phyloP scores from a whole-genome alignment of 2,888 invertebrate genomes.

The Phengaris arion region DNA sequence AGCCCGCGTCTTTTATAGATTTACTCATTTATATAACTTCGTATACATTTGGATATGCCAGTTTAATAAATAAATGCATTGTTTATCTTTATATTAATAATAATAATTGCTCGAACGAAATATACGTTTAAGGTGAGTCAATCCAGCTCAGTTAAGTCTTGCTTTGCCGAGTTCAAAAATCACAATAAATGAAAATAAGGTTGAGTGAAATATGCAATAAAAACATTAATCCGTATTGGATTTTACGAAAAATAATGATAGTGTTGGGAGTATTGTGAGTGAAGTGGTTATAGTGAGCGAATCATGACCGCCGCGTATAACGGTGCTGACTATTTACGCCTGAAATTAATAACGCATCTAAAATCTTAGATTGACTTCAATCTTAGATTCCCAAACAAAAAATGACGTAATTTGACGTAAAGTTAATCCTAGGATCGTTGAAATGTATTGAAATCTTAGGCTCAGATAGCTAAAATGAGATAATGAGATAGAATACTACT shows the following conservation, averaged over 20 bases:
- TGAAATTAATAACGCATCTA: too few relatives aligned
- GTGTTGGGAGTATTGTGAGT: constrained; percentile 31
- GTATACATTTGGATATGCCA: neutral
- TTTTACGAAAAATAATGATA: constrained; percentile 3
- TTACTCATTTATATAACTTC: neutral
- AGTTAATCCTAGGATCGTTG: too few relatives aligned
- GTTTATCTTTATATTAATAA: neutral
- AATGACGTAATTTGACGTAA: too few relatives aligned
- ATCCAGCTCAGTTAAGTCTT: neutral
- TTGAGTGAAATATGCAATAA: constrained; percentile 25
- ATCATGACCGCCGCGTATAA: constrained; percentile 50
- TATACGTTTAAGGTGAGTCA: neutral
- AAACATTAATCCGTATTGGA: constrained; percentile 23
- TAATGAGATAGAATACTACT: too few relatives aligned
- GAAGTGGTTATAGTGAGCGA: constrained; percentile 35
- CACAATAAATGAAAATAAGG: constrained; percentile 27
- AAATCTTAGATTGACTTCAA: too few relatives aligned
- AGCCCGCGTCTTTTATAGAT: neutral
- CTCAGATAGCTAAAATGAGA: too few relatives aligned
- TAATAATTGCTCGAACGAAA: neutral
- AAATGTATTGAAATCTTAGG: too few relatives aligned
- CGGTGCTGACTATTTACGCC: constrained; percentile 32
- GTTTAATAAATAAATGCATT: neutral
- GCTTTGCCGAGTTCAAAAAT: constrained; percentile 21
- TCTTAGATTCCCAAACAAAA: too few relatives aligned